Evolutionary conservation across 2,888 invertebrate genomes (phyloP).

Genomic region (Aphrophora alni): DNA sequence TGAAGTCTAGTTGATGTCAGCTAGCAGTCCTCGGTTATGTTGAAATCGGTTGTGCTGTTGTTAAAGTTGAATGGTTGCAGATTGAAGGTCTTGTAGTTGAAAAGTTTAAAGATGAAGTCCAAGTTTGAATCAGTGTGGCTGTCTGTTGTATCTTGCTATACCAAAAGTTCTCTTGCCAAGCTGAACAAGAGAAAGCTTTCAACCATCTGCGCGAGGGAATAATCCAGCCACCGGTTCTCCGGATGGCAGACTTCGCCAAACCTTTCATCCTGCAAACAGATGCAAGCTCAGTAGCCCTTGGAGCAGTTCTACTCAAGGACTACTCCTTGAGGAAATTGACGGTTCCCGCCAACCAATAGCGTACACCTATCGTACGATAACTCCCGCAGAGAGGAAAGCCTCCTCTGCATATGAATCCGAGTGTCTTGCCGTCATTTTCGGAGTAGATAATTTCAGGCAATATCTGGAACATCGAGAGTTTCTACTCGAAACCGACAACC

Average conservation of each 20-base stretch:
- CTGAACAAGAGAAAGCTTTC: no score
- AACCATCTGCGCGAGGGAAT: no score
- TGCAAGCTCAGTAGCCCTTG: background rate
- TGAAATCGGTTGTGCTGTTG: no score
- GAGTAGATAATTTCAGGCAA: background rate
- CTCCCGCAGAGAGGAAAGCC: background rate
- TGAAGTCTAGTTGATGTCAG: no score
- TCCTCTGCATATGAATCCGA: slow-evolving; percentile 2
- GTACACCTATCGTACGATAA: background rate
- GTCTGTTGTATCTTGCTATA: no score
- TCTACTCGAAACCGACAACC: slow-evolving; percentile 3
- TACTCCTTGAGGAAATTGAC: background rate
- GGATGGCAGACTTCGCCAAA: background rate
- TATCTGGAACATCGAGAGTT: slow-evolving; percentile 6
- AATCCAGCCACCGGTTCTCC: background rate
- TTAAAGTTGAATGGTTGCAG: no score
- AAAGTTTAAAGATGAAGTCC: no score
- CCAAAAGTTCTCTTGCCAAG: background rate
- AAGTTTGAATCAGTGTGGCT: no score
- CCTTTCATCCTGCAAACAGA: slow-evolving; percentile 16
- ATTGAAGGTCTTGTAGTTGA: no score
- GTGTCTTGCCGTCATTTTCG: background rate
- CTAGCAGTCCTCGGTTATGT: no score
- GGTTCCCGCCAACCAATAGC: background rate
- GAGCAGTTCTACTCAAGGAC: slow-evolving; percentile 11